phyloP scores from a whole-genome alignment of 1,140 invertebrate species.

The Ceratosolen fusciceps region DNA sequence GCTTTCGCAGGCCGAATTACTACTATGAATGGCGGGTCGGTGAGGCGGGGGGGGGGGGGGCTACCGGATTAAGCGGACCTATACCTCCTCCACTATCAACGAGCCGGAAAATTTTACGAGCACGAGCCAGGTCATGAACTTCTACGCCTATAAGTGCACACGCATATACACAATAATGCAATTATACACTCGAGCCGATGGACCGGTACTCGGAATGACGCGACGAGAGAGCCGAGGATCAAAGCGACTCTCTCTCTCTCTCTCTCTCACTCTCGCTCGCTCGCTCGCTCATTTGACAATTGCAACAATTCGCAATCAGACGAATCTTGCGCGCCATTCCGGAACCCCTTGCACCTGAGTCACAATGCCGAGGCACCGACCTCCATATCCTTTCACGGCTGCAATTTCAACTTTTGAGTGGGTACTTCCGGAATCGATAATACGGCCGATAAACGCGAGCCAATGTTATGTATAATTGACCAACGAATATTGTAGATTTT shows the following conservation, averaged over 20 bases:
- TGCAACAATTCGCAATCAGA: constrained; percentile 9
- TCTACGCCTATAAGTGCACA: not conserved
- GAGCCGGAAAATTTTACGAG: constrained; percentile 32
- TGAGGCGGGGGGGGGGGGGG: too few species aligned
- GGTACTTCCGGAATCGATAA: not conserved
- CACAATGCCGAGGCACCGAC: not conserved
- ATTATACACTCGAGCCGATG: constrained; percentile 30
- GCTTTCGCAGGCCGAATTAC: not conserved
- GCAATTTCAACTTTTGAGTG: constrained; percentile 3
- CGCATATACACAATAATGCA: not conserved
- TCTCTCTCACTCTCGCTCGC: too few species aligned
- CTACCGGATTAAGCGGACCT: not conserved
- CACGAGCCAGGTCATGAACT: not conserved
- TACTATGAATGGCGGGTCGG: not conserved
- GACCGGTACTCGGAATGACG: too few species aligned
- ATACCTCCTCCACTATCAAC: not conserved
- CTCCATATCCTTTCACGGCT: not conserved
- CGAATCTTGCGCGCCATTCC: not conserved
- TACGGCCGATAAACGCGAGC: not conserved
- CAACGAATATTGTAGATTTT: not conserved
- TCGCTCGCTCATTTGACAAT: constrained; percentile 27
- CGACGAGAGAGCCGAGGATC: constrained; percentile 13
- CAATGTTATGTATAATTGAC: not conserved
- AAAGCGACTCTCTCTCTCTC: constrained; percentile 23
- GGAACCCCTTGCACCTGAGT: not conserved